A percentile compares a stretch with the other conserved stretches of the same genome.
Evolutionary conservation across 2,888 invertebrate species (phyloP).

Genomic region (Habrosyne pyritoides): DNA sequence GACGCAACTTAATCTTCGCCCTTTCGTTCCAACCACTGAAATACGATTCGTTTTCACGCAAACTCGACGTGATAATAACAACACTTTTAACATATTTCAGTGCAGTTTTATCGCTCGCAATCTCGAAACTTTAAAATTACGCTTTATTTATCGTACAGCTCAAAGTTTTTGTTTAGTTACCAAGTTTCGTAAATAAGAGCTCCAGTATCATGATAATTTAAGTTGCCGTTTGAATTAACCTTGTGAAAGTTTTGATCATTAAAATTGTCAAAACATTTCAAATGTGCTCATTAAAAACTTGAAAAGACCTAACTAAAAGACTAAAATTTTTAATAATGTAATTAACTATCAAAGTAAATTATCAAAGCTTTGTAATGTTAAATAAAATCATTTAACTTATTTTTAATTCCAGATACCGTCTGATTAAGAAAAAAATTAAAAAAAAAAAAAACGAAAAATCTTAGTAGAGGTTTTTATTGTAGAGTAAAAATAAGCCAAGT

Average conservation of each 20-base stretch:
- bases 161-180: not conserved
- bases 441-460: slow-evolving; percentile 16
- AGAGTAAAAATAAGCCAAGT: slow-evolving; percentile 30
- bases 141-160: not conserved
- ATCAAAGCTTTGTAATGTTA: too few relatives aligned
- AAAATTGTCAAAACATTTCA: not conserved
- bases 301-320: not conserved
- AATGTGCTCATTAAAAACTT: not conserved
- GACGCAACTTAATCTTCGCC: slow-evolving; percentile 63
- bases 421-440: too few relatives aligned
- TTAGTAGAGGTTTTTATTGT: slow-evolving; percentile 9
- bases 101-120: slow-evolving; percentile 2
- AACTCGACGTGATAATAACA: slow-evolving; percentile 7
- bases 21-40: slow-evolving; percentile 39
- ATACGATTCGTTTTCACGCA: slow-evolving; percentile 39
- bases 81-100: not conserved
- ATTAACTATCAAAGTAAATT: too few relatives aligned
- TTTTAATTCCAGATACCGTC: too few relatives aligned
- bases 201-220: not conserved
- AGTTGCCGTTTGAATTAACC: not conserved
- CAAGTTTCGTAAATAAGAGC: not conserved
- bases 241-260: slow-evolving; percentile 3
- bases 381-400: too few relatives aligned
- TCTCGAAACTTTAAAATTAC: not conserved
- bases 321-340: not conserved